These are phyloP conservation scores for Archocentrus centrarchus DNA, from an alignment of 2,113 vertebrate genomes.

Conservation along the genomic window DNA sequence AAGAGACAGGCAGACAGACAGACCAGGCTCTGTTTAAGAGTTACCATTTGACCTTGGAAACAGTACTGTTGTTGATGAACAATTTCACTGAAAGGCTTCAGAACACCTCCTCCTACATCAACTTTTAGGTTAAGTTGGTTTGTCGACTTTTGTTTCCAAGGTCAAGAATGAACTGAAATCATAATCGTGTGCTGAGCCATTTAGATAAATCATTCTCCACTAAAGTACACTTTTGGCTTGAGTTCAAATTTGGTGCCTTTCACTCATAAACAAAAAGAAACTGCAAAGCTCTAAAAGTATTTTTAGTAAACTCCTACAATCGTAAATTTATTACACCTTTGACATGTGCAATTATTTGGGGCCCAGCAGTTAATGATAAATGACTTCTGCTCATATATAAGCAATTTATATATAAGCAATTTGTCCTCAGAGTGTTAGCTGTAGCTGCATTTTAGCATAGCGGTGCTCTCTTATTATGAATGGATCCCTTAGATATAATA, in stretches of 20 bases:
- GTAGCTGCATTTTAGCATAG: conserved; percentile 5
- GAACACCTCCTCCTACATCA: neutral
- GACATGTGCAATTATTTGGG: conserved; percentile 24
- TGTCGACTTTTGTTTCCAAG: conserved; percentile 11
- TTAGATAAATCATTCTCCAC: conserved; percentile 34
- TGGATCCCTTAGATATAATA: conserved; percentile 22
- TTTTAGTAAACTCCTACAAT: conserved; percentile 34
- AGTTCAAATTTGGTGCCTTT: conserved; percentile 32
- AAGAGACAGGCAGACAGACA: neutral
- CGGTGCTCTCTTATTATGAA: neutral
- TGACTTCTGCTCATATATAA: neutral
- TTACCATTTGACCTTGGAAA: neutral
- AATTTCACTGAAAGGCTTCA: neutral
- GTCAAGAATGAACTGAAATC: conserved; percentile 30
- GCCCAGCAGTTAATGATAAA: conserved; percentile 21
- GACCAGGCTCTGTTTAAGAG: neutral
- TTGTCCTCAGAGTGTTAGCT: conserved; percentile 20
- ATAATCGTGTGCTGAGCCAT: conserved; percentile 1
- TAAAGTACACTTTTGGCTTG: conserved; percentile 53
- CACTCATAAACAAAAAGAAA: conserved; percentile 23
- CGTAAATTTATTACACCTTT: conserved; percentile 41
- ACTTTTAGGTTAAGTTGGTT: conserved; percentile 3
- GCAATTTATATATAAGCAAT: conserved; percentile 23
- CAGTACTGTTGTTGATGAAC: neutral
- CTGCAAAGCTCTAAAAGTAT: conserved; percentile 39